Evolutionary conservation across 2,888 invertebrate genomes (phyloP), one percentile per base, ranked within the genome.

Genomic region (Chymomyza caudatula): DNA sequence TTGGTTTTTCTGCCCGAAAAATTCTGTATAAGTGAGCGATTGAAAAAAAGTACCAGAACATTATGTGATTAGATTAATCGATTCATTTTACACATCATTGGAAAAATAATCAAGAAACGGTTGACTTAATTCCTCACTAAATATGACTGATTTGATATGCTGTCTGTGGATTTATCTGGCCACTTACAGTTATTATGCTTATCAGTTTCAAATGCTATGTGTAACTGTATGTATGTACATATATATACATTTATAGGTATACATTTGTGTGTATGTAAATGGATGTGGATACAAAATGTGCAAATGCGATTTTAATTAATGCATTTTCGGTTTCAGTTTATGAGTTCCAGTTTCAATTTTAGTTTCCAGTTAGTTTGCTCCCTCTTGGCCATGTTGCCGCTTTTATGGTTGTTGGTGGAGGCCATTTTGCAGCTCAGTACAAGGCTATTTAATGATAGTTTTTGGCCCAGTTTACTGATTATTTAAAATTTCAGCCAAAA

Each of bases 221-320:
- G 11, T 60, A 0, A 11, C 6, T 37, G 11, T 37, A 37, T 37
- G 29, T 25, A 25, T 25, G 25, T 25, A 25, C 25, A 37, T 37
- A 37, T 37, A n/a, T 37, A 11, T 1, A 37, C 29, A 4, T 4
- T 8, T 8, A 47, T 37, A 37, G 4, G 47, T 19, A 47, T n/a
- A 15, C 37, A 19, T 42, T n/a, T 37, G 55, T 42, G 19, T 55
- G 37, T 11, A 22, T 15, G 11, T 25, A 51, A 13, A n/a, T 51
- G 37, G 42, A 25, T 63, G 62, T 55, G 25, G 22, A 17, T 25
- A 56, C 43, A 15, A 60, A 61, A 63, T 69, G 59, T 61, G 52
- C 54, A 62, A 58, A 64, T 65, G 69, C 61, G 57, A 64, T 70
- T 69, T 76, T 71, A 76, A 74, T 77, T 66, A 72, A 71, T 71